Conservation (phyloP, 1,140 invertebrate species). For the Calephelis virginiensis region DNA sequence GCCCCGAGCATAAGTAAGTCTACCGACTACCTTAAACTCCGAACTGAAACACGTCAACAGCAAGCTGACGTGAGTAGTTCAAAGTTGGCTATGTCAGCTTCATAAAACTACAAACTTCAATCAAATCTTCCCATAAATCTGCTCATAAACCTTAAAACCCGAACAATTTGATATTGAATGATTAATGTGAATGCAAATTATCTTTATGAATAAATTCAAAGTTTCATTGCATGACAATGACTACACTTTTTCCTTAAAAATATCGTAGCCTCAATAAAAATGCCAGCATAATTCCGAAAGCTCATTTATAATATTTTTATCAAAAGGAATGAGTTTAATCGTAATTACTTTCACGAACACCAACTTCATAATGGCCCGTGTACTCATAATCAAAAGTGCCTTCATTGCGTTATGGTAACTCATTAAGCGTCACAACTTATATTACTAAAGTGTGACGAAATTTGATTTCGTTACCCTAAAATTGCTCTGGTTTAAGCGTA, state of each 20-base stretch:
- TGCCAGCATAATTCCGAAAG: slow-evolving; percentile 20
- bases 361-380: slow-evolving; percentile 44
- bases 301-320: slow-evolving; percentile 16
- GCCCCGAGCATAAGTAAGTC: too few species aligned
- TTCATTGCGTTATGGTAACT: slow-evolving; percentile 63
- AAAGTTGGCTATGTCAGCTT: too few species aligned
- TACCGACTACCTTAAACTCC: too few species aligned
- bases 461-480: slow-evolving; percentile 64
- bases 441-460: slow-evolving; percentile 63
- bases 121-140: too few species aligned
- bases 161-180: background rate
- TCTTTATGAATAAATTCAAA: slow-evolving; percentile 3
- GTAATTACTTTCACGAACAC: slow-evolving; percentile 57
- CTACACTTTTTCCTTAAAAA: slow-evolving; percentile 14
- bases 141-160: background rate
- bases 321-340: slow-evolving; percentile 34
- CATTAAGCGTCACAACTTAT: slow-evolving; percentile 65
- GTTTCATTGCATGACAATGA: slow-evolving; percentile 15
- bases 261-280: slow-evolving; percentile 19
- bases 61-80: background rate
- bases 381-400: slow-evolving; percentile 57
- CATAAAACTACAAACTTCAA: too few species aligned
- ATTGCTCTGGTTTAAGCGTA: slow-evolving; percentile 54
- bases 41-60: too few species aligned
- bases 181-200: slow-evolving; percentile 15